These are phyloP conservation scores for Ellobius talpinus DNA, from an alignment of 2,113 vertebrate genomes.

Conservation along the genomic window DNA sequence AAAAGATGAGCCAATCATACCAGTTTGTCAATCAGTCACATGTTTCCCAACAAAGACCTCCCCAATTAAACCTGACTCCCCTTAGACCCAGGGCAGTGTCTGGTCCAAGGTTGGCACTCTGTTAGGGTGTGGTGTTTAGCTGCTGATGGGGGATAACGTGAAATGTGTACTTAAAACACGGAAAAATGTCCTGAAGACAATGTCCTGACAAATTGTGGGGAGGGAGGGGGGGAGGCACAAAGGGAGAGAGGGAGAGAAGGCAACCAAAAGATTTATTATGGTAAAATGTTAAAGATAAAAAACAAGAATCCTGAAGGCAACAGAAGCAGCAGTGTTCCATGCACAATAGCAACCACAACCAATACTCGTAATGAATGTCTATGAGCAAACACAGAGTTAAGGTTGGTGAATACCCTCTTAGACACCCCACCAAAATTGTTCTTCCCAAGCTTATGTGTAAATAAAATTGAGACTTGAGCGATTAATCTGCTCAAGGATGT, in stretches of 20 bases:
- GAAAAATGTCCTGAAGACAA: neutral
- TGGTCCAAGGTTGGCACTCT: neutral
- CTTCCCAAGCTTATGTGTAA: neutral
- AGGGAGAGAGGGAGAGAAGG: neutral
- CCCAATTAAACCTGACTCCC: neutral
- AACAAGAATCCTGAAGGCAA: neutral
- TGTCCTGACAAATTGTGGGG: conserved; percentile 15
- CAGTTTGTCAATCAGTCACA: neutral
- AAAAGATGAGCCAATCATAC: neutral
- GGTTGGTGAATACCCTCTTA: conserved; percentile 1
- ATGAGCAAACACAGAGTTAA: neutral
- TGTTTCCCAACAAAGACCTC: neutral
- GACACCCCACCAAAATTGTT: neutral
- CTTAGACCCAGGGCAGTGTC: neutral
- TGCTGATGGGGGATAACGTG: neutral
- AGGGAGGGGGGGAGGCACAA: neutral
- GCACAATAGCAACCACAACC: neutral
- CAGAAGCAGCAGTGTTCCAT: neutral
- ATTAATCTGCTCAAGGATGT: neutral
- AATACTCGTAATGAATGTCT: neutral
- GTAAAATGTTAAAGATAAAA: conserved; percentile 30
- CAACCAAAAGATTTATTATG: neutral
- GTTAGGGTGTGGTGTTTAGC: neutral
- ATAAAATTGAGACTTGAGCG: neutral
- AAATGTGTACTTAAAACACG: neutral